Conservation (phyloP, 1,140 invertebrate species). For the Ooceraea biroi region DNA sequence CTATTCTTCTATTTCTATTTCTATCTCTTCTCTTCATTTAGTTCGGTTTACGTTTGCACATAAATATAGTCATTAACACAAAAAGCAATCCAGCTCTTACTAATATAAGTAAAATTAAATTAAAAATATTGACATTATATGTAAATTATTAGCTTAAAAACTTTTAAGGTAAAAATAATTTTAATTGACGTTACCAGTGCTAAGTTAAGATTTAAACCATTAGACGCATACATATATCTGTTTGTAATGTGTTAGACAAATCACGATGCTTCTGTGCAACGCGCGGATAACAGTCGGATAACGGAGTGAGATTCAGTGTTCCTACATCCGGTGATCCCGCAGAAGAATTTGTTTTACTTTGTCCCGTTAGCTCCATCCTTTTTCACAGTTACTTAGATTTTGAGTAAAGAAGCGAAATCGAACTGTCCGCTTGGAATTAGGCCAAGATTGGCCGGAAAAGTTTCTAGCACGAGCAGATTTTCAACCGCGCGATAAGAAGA, state of each 20-base stretch:
- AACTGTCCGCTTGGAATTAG: constrained; percentile 12
- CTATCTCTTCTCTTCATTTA: no score
- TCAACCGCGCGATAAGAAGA: constrained; percentile 9
- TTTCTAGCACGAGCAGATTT: constrained; percentile 30
- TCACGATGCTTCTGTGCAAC: no score
- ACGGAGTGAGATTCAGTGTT: not conserved
- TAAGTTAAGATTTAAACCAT: no score
- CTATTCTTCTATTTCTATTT: no score
- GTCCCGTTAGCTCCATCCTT: not conserved
- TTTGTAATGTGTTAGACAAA: not conserved
- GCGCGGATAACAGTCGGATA: not conserved
- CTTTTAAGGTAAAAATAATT: no score
- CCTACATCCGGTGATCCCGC: not conserved
- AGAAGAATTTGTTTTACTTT: constrained; percentile 1
- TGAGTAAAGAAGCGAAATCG: constrained; percentile 1
- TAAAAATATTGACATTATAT: no score
- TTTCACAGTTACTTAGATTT: constrained; percentile 1
- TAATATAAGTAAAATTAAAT: no score
- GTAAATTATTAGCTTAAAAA: no score
- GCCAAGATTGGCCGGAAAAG: constrained; percentile 13
- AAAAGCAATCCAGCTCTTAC: no score
- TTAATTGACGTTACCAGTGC: no score
- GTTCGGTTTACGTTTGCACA: no score
- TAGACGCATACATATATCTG: not conserved
- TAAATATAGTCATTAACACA: no score